Base-by-base conservation (phyloP, 2,113 vertebrate genomes). In the Callocephalon fimbriatum region DNA sequence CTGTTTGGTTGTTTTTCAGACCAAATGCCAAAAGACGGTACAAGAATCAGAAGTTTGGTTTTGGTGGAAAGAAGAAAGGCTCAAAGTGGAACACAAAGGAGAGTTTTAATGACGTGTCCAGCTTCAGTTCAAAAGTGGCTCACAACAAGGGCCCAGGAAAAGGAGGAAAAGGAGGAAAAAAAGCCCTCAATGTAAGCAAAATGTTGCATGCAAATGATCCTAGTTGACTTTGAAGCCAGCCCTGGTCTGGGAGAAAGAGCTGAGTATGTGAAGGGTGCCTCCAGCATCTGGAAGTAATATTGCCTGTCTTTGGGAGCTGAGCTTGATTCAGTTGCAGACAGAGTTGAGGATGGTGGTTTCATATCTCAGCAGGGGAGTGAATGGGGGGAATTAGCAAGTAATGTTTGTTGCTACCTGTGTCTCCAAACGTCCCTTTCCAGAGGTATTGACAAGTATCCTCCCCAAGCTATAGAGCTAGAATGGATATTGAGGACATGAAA, bases 61-160 rank as follows among this genome's bases (percentile, higher is more conserved):
- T 99, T 91, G 99, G 99, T 25, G 99, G 99, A 18, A 99, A 99
- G 98, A 99, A 99, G 96, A 99, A 99, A 40, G 99, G 99, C 17
- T 98, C 97, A 44, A 99, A 99, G 93, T 99, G 99, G 99, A 99
- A 99, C 96, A 99, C 99, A 29, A 99, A 98, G 70, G 99, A 99
- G 48, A 99, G 99, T 96, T 95, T 97, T 71, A 98, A 99, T 27
- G 99, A 99, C 1, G 98, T 99, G 8, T 99, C 99, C 10, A 82
- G 98, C 77, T 99, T 99, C 97, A 98, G 98, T 5, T 96, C 98
- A 90, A 99, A 97, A 89, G 96, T 98, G 31, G 99, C 99, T 53
- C 98, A 99, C 42, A 98, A 97, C 45, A 99, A 98, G 94, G 98
- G 98, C 4, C 93, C 93, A 14, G 76, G 95, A 89, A 98, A 97